Conservation (phyloP, 2,797 vertebrate genomes). For the Darevskia nairensis region DNA sequence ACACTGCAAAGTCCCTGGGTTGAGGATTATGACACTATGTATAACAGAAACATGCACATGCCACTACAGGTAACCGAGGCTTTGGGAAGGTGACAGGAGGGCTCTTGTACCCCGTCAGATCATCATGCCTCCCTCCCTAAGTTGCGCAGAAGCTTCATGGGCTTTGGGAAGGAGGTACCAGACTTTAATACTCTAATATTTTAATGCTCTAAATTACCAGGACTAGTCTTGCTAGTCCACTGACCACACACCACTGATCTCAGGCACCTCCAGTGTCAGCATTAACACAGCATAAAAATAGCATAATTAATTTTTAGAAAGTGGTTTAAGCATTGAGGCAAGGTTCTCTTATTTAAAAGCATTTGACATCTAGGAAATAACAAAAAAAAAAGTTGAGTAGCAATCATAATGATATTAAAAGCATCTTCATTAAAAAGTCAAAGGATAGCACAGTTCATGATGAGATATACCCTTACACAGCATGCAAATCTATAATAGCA, state of each 20-base stretch:
- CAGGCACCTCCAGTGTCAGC: neutral
- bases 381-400: neutral
- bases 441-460: neutral
- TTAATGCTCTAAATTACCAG: too few species aligned
- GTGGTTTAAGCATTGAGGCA: conserved; percentile 4
- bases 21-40: too few species aligned
- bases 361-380: conserved; percentile 26
- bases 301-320: conserved; percentile 11
- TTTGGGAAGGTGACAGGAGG: neutral
- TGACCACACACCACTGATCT: neutral
- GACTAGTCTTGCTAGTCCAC: too few species aligned
- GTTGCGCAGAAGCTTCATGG: too few species aligned
- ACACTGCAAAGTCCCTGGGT: too few species aligned
- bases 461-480: conserved; percentile 12
- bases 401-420: conserved; percentile 27
- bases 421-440: neutral
- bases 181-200: too few species aligned
- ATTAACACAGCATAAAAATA: conserved; percentile 15
- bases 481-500: conserved; percentile 11
- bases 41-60: too few species aligned
- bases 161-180: too few species aligned
- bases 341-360: conserved; percentile 20
- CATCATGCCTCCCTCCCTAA: too few species aligned
- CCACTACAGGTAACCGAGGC: neutral
- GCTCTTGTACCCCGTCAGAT: too few species aligned